phyloP scores from a whole-genome alignment of 2,113 vertebrate species.

The Paratilapia polleni region DNA sequence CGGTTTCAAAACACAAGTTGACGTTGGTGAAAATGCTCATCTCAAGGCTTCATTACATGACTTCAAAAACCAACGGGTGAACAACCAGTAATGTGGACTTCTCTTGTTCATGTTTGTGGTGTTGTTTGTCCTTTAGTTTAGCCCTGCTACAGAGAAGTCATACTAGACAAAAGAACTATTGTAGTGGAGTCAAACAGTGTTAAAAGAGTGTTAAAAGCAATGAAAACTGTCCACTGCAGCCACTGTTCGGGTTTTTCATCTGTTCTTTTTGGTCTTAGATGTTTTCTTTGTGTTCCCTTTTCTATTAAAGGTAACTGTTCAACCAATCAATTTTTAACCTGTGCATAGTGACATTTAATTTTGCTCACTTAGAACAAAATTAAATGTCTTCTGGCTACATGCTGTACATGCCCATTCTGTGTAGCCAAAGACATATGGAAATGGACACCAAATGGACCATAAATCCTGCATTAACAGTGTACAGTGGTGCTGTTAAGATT shows the following conservation, averaged over 20 bases:
- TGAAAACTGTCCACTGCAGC: not conserved
- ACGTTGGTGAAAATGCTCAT: not conserved
- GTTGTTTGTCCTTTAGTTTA: not conserved
- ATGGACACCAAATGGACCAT: not conserved
- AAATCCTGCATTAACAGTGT: too few relatives aligned
- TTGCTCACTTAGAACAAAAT: too few relatives aligned
- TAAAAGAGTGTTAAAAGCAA: not conserved
- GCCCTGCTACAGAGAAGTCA: not conserved
- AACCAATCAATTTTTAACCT: not conserved
- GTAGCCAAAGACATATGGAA: not conserved
- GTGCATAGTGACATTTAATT: not conserved
- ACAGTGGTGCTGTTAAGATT: not conserved
- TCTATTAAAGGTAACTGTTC: not conserved
- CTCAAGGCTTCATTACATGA: not conserved
- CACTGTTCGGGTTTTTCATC: not conserved
- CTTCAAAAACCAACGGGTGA: not conserved
- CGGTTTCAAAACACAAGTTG: not conserved
- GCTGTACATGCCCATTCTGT: not conserved
- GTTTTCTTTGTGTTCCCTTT: not conserved
- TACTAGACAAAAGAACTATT: not conserved
- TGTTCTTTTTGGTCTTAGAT: not conserved
- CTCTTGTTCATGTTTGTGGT: not conserved
- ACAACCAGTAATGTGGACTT: not conserved
- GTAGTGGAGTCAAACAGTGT: not conserved
- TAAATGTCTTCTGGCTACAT: not conserved